Evolutionary conservation across 2,113 vertebrate species (phyloP).

Genomic region (Melierax canorus): DNA sequence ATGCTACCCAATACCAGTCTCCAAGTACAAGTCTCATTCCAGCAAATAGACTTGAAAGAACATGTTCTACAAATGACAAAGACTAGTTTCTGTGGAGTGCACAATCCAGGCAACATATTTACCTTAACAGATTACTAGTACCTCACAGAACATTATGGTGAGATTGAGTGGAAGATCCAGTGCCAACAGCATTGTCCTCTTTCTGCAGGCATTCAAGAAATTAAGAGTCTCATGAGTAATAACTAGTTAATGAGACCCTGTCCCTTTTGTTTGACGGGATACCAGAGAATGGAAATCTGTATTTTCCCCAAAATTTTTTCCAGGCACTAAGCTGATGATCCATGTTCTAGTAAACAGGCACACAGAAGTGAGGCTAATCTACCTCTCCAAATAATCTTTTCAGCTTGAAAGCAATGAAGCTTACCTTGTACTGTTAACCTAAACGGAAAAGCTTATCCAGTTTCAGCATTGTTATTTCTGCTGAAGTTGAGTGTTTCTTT

Average conservation of each 20-base stretch:
- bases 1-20: neutral
- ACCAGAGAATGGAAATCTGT: neutral
- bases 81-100: neutral
- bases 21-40: neutral
- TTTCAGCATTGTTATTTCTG: neutral
- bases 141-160: neutral
- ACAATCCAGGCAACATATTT: neutral
- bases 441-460: neutral
- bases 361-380: neutral
- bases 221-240: neutral
- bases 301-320: neutral
- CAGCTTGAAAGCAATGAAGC: neutral
- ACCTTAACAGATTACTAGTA: too few species aligned
- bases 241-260: neutral
- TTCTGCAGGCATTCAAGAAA: neutral
- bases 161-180: neutral
- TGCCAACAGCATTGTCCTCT: neutral
- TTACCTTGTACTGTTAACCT: neutral
- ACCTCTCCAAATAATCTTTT: neutral
- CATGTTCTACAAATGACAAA: neutral
- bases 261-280: neutral
- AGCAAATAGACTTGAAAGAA: neutral
- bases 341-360: neutral
- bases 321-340: neutral
- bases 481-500: neutral